Percentiles rank a stretch among this genome's conserved stretches.
These are phyloP conservation scores for Ornithoptera alexandrae DNA, from an alignment of 2,888 invertebrate genomes.

Conservation along the genomic window DNA sequence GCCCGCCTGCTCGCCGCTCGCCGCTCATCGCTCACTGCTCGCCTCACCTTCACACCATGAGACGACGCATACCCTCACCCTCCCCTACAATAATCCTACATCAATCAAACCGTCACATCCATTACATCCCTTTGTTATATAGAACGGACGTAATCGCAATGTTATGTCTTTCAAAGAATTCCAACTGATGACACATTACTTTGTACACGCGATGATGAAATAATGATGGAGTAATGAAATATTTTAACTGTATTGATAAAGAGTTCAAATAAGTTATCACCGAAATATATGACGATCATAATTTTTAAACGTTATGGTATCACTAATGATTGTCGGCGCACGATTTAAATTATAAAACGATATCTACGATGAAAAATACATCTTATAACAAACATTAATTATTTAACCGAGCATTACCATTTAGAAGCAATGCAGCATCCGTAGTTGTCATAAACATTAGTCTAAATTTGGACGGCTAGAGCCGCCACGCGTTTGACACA, in stretches of 20 bases:
- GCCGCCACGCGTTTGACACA: constrained; percentile 61
- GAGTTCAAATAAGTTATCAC: constrained; percentile 27
- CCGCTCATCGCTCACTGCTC: constrained; percentile 38
- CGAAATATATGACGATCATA: not conserved
- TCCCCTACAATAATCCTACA: constrained; percentile 40
- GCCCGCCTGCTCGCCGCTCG: constrained; percentile 49
- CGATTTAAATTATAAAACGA: not conserved
- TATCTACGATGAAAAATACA: constrained; percentile 27
- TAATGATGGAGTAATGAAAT: not conserved
- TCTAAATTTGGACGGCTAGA: constrained; percentile 62
- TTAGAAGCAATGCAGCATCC: constrained; percentile 57
- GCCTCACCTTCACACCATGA: constrained; percentile 42
- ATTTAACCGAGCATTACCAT: constrained; percentile 24
- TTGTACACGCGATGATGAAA: constrained; percentile 4
- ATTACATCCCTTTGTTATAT: constrained; percentile 33
- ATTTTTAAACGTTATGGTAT: constrained; percentile 12
- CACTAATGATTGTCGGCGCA: not conserved
- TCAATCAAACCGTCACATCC: constrained; percentile 41
- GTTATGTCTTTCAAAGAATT: constrained; percentile 11
- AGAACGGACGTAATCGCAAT: constrained; percentile 14
- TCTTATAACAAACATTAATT: constrained; percentile 27
- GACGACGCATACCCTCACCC: constrained; percentile 33
- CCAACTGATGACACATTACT: constrained; percentile 10
- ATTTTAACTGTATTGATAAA: constrained; percentile 15
- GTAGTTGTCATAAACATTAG: constrained; percentile 67